phyloP scores from a whole-genome alignment of 2,113 vertebrate genomes.

The Scomber colias region DNA sequence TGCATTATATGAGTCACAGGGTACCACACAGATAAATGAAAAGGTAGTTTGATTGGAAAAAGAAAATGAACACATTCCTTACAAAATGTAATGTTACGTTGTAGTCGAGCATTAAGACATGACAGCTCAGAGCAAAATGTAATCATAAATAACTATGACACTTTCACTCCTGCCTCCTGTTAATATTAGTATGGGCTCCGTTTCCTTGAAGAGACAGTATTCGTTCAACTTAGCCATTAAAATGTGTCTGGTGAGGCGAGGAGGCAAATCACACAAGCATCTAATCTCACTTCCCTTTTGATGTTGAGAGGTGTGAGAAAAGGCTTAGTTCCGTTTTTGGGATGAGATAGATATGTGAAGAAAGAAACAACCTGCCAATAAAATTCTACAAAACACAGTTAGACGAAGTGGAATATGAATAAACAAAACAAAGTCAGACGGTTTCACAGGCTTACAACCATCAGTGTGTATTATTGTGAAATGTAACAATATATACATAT shows the following conservation, averaged over 20 bases:
- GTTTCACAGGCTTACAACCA: background rate
- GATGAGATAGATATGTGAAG: slow-evolving; percentile 26
- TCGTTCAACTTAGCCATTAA: slow-evolving; percentile 46
- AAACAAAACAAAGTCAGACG: slow-evolving; percentile 5
- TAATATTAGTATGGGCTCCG: background rate
- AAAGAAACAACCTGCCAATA: background rate
- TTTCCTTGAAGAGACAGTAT: slow-evolving; percentile 48
- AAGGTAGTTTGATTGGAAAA: background rate
- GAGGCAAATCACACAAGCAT: slow-evolving; percentile 46
- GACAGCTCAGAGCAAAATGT: slow-evolving; percentile 1
- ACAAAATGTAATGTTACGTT: background rate
- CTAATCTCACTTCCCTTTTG: slow-evolving; percentile 81
- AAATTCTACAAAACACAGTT: slow-evolving; percentile 9
- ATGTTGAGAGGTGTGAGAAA: slow-evolving; percentile 53
- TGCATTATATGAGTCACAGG: background rate
- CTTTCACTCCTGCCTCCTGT: background rate
- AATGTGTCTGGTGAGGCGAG: slow-evolving; percentile 64
- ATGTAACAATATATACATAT: background rate
- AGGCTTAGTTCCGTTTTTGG: slow-evolving; percentile 58
- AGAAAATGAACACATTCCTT: background rate
- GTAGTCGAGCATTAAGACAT: slow-evolving; percentile 4
- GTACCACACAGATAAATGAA: background rate
- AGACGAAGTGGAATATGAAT: background rate
- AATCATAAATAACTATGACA: background rate
- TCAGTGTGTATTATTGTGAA: background rate